These are phyloP conservation scores for Agrotis clavis DNA, from an alignment of 2,888 invertebrate genomes.

Conservation along the genomic window DNA sequence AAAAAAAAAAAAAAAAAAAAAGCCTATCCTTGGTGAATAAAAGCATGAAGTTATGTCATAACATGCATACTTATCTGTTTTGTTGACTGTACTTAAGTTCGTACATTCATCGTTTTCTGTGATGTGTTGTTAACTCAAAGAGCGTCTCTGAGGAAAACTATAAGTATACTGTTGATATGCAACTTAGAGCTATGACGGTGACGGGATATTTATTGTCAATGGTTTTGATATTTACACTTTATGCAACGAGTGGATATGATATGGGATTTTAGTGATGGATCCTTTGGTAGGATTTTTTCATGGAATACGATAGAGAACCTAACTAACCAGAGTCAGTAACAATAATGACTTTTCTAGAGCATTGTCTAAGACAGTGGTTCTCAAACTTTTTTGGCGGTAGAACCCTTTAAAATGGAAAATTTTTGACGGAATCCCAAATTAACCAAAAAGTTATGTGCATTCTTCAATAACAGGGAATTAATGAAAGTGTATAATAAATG, in stretches of 20 bases:
- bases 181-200: slow-evolving; percentile 32
- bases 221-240: neutral
- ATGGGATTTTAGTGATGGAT: neutral
- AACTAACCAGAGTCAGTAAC: no score
- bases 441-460: no score
- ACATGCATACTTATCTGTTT: neutral
- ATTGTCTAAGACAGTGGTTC: no score
- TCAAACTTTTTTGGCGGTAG: no score
- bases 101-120: slow-evolving; percentile 25
- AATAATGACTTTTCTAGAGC: no score
- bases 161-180: slow-evolving; percentile 8
- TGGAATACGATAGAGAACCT: neutral
- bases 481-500: no score
- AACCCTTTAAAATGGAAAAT: no score
- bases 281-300: neutral
- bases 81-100: slow-evolving; percentile 4
- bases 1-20: no score
- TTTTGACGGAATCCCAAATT: no score
- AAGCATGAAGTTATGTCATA: neutral
- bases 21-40: no score
- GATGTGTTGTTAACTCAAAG: slow-evolving; percentile 46
- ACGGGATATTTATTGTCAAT: no score
- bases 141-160: slow-evolving; percentile 19
- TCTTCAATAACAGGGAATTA: no score
- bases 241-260: neutral